Conservation (phyloP, 2,113 vertebrate species). For the Gavialis gangeticus region DNA sequence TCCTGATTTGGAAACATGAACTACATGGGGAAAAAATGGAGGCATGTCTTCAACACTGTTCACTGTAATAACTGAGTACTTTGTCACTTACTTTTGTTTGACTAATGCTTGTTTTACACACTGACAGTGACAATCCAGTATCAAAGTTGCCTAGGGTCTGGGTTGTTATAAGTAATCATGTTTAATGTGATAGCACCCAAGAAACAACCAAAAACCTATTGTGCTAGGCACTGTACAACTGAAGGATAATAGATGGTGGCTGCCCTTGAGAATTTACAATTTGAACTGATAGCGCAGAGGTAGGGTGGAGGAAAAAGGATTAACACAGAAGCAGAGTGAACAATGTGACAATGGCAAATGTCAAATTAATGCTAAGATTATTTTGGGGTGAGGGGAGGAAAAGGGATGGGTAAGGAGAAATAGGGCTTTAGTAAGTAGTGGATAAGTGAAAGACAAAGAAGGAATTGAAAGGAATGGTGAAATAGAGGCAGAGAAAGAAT, state of each 20-base stretch:
- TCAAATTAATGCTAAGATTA: not conserved
- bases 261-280: not conserved
- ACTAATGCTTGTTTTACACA: not conserved
- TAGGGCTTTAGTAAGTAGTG: not conserved
- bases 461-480: not conserved
- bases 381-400: not conserved
- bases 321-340: not conserved
- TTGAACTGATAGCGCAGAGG: not conserved
- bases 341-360: not conserved
- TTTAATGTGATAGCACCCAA: not conserved
- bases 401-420: not conserved
- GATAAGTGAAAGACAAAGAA: not conserved
- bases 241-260: not conserved
- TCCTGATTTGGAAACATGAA: slow-evolving; percentile 29
- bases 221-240: not conserved
- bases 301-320: not conserved
- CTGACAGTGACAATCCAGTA: not conserved
- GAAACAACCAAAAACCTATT: not conserved
- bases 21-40: not conserved
- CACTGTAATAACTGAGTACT: not conserved
- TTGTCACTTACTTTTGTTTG: not conserved
- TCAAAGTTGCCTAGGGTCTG: not conserved
- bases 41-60: not conserved
- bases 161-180: not conserved
- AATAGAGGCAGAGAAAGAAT: not conserved